A percentile compares a stretch with the other conserved stretches of the same genome.
Evolutionary conservation across 2,888 invertebrate genomes (phyloP).

Genomic region (Megastigmus dorsalis): DNA sequence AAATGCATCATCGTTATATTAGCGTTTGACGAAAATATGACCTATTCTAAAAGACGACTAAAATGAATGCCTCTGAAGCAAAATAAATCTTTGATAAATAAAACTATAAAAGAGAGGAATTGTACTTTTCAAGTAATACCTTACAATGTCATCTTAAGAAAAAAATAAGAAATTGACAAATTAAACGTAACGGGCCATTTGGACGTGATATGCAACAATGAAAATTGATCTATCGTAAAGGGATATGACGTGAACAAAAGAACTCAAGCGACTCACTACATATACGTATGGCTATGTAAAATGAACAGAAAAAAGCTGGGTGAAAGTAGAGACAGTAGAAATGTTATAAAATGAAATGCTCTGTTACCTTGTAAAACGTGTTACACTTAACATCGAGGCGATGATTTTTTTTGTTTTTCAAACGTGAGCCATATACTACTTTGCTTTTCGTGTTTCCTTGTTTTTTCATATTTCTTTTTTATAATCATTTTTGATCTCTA

Average conservation of each 20-base stretch:
- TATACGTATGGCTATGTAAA: too few relatives aligned
- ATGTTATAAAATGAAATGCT: conserved; percentile 65
- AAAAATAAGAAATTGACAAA: conserved; percentile 12
- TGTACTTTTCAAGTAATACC: background rate
- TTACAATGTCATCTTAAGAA: background rate
- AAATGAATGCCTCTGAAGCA: conserved; percentile 7
- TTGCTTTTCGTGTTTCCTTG: conserved; percentile 58
- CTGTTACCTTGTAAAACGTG: conserved; percentile 64
- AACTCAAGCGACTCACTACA: background rate
- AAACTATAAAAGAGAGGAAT: background rate
- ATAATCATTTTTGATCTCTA: conserved; percentile 44
- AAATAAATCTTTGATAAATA: conserved; percentile 14
- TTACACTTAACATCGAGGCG: conserved; percentile 67
- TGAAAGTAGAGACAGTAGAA: conserved; percentile 64
- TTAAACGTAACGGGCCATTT: background rate
- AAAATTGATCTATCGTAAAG: background rate
- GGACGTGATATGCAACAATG: background rate
- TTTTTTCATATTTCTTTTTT: conserved; percentile 56
- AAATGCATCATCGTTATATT: conserved; percentile 1
- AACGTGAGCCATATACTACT: conserved; percentile 60
- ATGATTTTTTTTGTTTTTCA: conserved; percentile 58
- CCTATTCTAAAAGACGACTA: conserved; percentile 5
- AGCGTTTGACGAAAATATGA: background rate
- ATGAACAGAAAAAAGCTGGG: conserved; percentile 56
- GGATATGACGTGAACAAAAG: background rate